Evolutionary conservation across 2,888 invertebrate genomes (phyloP).

Genomic region (Drosophila meridiana): DNA sequence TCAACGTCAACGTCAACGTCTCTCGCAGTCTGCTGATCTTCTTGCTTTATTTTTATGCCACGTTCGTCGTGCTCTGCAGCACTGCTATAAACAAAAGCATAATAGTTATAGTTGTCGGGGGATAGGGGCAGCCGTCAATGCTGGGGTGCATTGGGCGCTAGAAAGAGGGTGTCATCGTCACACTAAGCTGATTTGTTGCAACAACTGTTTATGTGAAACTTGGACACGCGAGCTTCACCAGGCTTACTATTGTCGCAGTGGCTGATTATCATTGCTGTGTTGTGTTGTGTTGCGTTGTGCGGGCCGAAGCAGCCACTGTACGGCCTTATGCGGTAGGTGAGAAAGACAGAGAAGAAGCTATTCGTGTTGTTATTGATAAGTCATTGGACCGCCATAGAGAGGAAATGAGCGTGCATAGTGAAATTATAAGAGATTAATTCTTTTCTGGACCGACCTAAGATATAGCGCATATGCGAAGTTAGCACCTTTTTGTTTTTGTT

Average conservation of each 20-base stretch:
- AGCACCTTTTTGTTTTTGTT: background rate
- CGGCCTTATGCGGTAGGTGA: constrained; percentile 39
- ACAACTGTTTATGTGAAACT: constrained; percentile 68
- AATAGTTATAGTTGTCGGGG: background rate
- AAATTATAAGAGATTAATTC: constrained; percentile 5
- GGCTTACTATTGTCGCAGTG: constrained; percentile 38
- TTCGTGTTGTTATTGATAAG: constrained; percentile 6
- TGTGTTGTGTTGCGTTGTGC: too few species aligned
- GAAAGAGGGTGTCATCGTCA: constrained; percentile 46
- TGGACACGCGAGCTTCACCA: constrained; percentile 46
- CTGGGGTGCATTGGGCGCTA: constrained; percentile 20
- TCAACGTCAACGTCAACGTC: constrained; percentile 14
- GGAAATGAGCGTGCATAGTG: background rate
- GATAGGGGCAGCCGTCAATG: background rate
- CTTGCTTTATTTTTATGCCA: constrained; percentile 69
- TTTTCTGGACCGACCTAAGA: background rate
- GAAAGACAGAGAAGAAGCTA: background rate
- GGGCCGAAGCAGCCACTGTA: constrained; percentile 48
- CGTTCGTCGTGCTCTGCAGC: constrained; percentile 35
- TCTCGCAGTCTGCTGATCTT: constrained; percentile 71
- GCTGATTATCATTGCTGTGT: constrained; percentile 41
- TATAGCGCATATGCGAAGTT: background rate
- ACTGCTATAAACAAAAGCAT: constrained; percentile 24
- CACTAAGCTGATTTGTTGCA: constrained; percentile 69
- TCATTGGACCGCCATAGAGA: background rate